Percentiles rank a stretch among this genome's conserved stretches.
phyloP scores from a whole-genome alignment of 2,888 invertebrate species.

The Tethea ocularis region DNA sequence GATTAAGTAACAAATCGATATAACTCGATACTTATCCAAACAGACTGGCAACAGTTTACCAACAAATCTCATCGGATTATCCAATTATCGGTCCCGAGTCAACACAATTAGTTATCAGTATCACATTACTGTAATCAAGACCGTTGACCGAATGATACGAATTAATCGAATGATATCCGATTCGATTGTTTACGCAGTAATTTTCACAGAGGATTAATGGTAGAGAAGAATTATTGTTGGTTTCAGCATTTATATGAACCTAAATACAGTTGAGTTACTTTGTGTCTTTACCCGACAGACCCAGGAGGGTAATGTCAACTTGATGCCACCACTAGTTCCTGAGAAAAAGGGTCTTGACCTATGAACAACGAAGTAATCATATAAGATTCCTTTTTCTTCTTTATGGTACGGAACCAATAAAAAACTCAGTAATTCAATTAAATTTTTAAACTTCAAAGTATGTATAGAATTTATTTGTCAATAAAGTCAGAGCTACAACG shows the following conservation, averaged over 20 bases:
- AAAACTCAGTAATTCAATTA: no score
- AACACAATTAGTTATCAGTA: conserved; percentile 1
- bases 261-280: no score
- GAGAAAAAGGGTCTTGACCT: no score
- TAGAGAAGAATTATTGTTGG: not conserved
- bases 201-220: not conserved
- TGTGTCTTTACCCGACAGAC: no score
- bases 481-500: not conserved
- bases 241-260: no score
- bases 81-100: not conserved
- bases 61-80: not conserved
- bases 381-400: no score
- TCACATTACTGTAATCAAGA: conserved; percentile 3
- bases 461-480: not conserved
- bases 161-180: not conserved
- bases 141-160: not conserved
- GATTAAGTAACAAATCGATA: not conserved
- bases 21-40: not conserved
- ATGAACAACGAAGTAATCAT: no score
- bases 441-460: no score
- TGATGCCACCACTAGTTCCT: no score
- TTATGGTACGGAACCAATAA: no score
- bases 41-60: conserved; percentile 1
- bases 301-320: no score
- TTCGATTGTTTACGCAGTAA: not conserved